Conservation (phyloP, 2,113 vertebrate genomes). For the Ophthalmotilapia sp. region DNA sequence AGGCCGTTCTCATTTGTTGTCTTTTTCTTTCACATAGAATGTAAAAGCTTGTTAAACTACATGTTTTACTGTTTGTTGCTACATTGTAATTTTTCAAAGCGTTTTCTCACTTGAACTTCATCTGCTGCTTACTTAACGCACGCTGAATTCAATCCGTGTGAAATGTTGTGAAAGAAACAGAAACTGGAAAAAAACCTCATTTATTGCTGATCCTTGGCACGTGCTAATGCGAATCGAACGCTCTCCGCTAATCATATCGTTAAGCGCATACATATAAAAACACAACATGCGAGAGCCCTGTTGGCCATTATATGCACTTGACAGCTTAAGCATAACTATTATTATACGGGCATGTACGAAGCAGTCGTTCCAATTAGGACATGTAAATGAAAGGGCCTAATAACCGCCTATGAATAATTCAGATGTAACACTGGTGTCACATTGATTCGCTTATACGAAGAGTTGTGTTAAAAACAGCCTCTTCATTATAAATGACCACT, state of each 20-base stretch:
- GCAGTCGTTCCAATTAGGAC: slow-evolving; percentile 55
- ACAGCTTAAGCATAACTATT: slow-evolving; percentile 50
- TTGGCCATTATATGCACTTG: slow-evolving; percentile 30
- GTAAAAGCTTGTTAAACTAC: neutral
- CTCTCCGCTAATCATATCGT: neutral
- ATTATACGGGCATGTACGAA: slow-evolving; percentile 16
- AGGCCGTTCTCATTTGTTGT: fast-evolving
- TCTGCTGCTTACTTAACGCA: neutral
- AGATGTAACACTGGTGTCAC: slow-evolving; percentile 49
- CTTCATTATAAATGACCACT: slow-evolving; percentile 49
- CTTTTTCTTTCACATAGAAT: neutral
- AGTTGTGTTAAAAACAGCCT: slow-evolving; percentile 43
- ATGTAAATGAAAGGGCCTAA: slow-evolving; percentile 57
- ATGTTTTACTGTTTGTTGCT: neutral
- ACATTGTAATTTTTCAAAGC: neutral
- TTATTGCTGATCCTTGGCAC: neutral
- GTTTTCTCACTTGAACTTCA: neutral
- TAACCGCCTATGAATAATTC: slow-evolving; percentile 59
- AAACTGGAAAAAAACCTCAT: neutral
- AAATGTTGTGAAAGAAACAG: neutral
- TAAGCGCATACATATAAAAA: slow-evolving; percentile 1
- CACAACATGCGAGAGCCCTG: neutral
- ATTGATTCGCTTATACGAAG: slow-evolving; percentile 49
- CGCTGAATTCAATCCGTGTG: neutral
- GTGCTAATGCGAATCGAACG: neutral